Base-by-base conservation (phyloP, 2,888 invertebrate genomes). In the Lordiphosa fenestrarum region DNA sequence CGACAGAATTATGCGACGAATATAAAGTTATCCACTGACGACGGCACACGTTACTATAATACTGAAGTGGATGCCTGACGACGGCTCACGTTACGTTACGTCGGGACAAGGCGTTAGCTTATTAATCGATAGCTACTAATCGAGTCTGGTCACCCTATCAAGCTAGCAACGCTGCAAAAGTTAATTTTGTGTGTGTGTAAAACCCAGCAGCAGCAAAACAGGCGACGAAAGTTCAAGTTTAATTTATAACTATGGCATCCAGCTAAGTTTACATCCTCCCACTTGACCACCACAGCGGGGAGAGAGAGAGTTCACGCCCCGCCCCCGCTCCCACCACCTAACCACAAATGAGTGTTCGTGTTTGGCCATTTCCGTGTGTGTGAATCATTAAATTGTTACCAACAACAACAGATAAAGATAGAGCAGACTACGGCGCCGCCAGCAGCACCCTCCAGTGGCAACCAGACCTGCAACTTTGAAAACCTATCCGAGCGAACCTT, bases 1-100 rank as follows among this genome's bases (percentile, higher is more conserved):
- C 80, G 72, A 83, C 30, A 30, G 30, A 30, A 30, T 3, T 30
- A 30, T 30, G 30, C 30, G 30, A 30, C 30, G 9, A 30, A 30
- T 30, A 30, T 9, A 30, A 9, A 9, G 30, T 9, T 30, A 30
- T 30, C 30, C 59, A 62, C 74, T 71, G 71, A 52, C 71, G 72
- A 82, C 75, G 84, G 72, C 74, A 74, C 74, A 75, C 83, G 73
- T 73, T 77, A 74, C 71, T 71, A 61, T 71, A 71, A 71, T 71
- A 71, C 71, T 71, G 67, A 74, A 74, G 62, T 39, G 36, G 54
- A 72, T 58, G 58, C 81, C 54, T 30, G 6, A 21, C 15, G 23
- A 25, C 25, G 25, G 25, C 25, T 25, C 25, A 25, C 7, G 25
- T 25, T 39, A 39, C 25, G 19, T 10, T 40, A 19, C 13, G 15